These are phyloP conservation scores for Barbus barbus DNA, from an alignment of 2,113 vertebrate genomes.

Conservation along the genomic window DNA sequence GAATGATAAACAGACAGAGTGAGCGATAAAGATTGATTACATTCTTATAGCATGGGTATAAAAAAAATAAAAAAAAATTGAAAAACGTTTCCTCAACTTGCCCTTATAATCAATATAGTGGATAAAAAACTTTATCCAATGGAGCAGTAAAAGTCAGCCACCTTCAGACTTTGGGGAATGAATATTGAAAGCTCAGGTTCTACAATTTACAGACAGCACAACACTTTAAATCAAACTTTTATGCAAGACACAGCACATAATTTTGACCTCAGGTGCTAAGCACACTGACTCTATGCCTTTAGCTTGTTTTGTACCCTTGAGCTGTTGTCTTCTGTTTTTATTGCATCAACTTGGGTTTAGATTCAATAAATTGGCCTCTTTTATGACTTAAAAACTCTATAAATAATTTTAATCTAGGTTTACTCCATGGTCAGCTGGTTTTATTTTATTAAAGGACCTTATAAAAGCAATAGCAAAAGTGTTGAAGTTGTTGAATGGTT, in stretches of 20 bases:
- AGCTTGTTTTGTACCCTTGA: not conserved
- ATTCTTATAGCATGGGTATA: constrained; percentile 31
- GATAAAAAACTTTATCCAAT: constrained; percentile 41
- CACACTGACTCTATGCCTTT: not conserved
- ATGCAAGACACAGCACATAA: constrained; percentile 12
- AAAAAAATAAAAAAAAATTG: too few relatives aligned
- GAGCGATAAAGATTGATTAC: constrained; percentile 12
- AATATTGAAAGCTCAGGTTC: not conserved
- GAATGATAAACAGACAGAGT: constrained; percentile 8
- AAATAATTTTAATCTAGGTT: constrained; percentile 29
- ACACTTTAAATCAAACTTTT: constrained; percentile 9
- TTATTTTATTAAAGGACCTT: constrained; percentile 33
- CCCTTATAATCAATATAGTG: constrained; percentile 26
- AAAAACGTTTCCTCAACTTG: not conserved
- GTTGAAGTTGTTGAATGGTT: not conserved
- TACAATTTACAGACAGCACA: constrained; percentile 6
- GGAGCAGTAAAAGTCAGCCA: constrained; percentile 24
- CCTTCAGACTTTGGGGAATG: not conserved
- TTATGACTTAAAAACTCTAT: constrained; percentile 15
- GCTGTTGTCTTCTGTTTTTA: constrained; percentile 15
- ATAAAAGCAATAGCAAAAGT: constrained; percentile 9
- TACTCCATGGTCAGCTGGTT: constrained; percentile 24
- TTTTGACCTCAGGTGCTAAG: not conserved
- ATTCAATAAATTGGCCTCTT: constrained; percentile 25
- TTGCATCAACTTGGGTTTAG: constrained; percentile 9